Base-by-base conservation (phyloP, 2,113 vertebrate species). In the Prunella himalayana region DNA sequence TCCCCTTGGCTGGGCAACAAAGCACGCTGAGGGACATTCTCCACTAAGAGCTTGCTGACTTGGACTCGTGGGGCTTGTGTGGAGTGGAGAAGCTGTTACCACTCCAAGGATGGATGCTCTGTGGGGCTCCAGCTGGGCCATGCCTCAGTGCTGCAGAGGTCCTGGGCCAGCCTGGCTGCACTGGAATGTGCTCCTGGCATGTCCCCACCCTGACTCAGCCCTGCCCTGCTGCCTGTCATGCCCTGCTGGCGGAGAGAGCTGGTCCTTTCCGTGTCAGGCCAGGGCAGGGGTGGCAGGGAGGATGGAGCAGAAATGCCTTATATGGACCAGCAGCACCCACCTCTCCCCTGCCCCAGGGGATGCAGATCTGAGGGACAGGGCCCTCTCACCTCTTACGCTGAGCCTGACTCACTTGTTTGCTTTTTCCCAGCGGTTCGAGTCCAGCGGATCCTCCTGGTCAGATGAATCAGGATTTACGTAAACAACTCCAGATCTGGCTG, bases 341-440 rank as follows among this genome's bases (percentile, higher is more conserved):
- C 49, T 60, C 54, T 73, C 42, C 44, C 80, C 22, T 19, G 61
- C 41, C 31, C 18, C 0, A 0, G 47, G 45, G 66, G 39, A 56
- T 13, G 19, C 28, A 64, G 54, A 69, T 33, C 20, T 4, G 1
- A 86, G 80, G 84, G 23, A 64, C 33, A 14, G 66, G 54, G 69
- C 66, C 59, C 75, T 56, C 85, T 88, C 81, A 11, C 28, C 6
- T 9, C 88, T 94, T 81, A 90, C 47, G 64, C 84, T 7, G 47
- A 92, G 83, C 95, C 86, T 96, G 97, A 97, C 91, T 97, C 97
- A 93, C 87, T 88, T 64, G 83, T 95, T 95, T 97, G 87, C 63
- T 77, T 92, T 82, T 57, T 64, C 56, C 86, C 70, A 45, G 89
- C 0, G 5, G 92, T 88, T 95, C 93, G 90, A 86, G 65, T 8